phyloP scores from a whole-genome alignment of 1,140 invertebrate species.

The Drosophila novamexicana region DNA sequence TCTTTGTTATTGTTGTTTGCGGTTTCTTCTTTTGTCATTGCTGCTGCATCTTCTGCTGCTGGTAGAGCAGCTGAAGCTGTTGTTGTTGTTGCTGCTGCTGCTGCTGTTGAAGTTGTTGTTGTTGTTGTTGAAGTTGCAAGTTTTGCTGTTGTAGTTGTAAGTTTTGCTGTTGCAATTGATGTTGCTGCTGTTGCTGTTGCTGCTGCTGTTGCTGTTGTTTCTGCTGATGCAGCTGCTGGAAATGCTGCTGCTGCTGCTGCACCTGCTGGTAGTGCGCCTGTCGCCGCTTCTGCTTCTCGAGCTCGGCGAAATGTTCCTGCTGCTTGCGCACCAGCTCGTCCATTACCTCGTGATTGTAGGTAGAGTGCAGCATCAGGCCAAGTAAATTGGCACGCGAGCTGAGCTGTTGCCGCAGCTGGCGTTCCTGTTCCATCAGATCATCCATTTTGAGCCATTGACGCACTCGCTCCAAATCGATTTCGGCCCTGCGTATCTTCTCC shows the following conservation, averaged over 20 bases:
- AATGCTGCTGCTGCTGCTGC: constrained; percentile 22
- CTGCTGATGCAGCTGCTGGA: constrained; percentile 15
- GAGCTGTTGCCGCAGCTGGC: constrained; percentile 94
- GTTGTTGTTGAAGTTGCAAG: neutral
- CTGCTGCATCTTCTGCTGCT: constrained; percentile 9
- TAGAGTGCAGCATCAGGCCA: constrained; percentile 96
- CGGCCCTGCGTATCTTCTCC: constrained; percentile 97
- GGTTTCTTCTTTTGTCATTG: neutral
- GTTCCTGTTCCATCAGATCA: constrained; percentile 97
- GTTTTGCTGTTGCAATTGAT: neutral
- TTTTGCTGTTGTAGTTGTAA: too few species aligned
- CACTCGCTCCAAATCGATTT: constrained; percentile 92
- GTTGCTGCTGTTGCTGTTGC: neutral
- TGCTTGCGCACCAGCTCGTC: constrained; percentile 85
- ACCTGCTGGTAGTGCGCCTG: constrained; percentile 48
- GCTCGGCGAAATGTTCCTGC: constrained; percentile 67
- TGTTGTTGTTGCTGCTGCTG: constrained; percentile 4
- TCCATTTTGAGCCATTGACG: constrained; percentile 96
- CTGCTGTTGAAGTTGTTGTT: neutral
- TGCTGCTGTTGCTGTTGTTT: constrained; percentile 13
- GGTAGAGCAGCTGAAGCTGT: neutral
- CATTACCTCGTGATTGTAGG: constrained; percentile 96
- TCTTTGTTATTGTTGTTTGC: neutral
- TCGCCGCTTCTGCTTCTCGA: constrained; percentile 65
- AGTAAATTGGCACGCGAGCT: constrained; percentile 95